phyloP scores from a whole-genome alignment of 2,113 vertebrate genomes.

The Terrapene triunguis region DNA sequence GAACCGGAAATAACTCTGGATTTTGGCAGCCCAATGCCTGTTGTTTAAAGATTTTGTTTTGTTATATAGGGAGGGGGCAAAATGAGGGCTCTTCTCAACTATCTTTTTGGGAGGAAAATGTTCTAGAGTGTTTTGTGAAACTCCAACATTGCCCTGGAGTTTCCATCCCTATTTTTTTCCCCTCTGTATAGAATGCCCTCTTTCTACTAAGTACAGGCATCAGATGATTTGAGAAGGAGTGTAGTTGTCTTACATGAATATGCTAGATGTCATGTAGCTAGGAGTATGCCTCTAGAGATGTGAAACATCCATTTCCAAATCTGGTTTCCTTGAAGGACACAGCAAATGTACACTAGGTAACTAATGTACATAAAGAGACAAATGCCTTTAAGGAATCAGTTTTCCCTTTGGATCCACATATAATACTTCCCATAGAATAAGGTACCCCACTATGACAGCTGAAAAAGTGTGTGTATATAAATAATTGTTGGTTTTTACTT shows the following conservation, averaged over 20 bases:
- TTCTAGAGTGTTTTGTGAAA: not conserved
- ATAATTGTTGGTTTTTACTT: not conserved
- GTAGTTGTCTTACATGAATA: not conserved
- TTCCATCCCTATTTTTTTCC: not conserved
- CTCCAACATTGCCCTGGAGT: not conserved
- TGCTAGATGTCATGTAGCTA: not conserved
- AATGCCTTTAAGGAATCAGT: not conserved
- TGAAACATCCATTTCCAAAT: not conserved
- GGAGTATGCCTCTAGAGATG: not conserved
- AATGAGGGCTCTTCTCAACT: not conserved
- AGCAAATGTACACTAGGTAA: not conserved
- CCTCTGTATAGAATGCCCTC: not conserved
- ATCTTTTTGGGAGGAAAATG: not conserved
- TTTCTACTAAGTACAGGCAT: not conserved
- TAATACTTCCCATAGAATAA: not conserved
- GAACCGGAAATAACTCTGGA: not conserved
- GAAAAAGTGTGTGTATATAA: not conserved
- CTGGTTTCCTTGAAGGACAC: not conserved
- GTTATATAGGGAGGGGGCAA: not conserved
- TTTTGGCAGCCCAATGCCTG: not conserved
- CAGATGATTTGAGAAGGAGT: not conserved
- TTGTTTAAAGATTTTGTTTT: not conserved
- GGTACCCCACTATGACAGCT: not conserved
- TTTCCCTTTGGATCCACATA: accelerated
- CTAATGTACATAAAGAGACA: not conserved